Base-by-base conservation (phyloP, 2,888 invertebrate species). In the Halictus quadricinctus region DNA sequence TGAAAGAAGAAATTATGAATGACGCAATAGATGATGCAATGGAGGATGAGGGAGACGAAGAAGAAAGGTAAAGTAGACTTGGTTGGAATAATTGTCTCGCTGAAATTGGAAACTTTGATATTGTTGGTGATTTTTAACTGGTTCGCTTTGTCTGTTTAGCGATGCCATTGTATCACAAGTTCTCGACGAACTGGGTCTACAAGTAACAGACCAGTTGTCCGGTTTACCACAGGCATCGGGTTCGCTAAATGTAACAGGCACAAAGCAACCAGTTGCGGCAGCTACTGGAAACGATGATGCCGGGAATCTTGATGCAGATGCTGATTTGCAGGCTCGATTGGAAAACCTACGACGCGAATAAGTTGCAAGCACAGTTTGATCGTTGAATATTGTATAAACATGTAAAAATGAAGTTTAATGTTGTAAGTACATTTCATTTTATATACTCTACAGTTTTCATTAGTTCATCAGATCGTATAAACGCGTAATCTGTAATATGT, bases 1-100 rank as follows among this genome's bases (percentile, higher is more conserved):
- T 99, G 99, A 99, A 99, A 94, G 99, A 99, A 95, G 99, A 99
- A 95, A 98, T 99, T 96, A 99, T 99, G 97, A 99, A 98, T 94
- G 99, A 99, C 95, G 99, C 99, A 75, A 99, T 99, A 93, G 99
- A 99, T 95, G 99, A 99, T 95, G 99, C 99, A 0, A 99, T 99
- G 97, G 99, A 98, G 92, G 99, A 98, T 88, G 99, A 99, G 93
- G 99, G 97, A 72, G 99, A 99, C 94, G 99, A 99, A 94, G 99
- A 99, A 93, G 99, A 99, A 95, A 98, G 97, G 98, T 97, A 94
- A 72, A 29, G n/a, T 48, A 60, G 12, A 18, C 12, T n/a, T 10
- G 69, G 5, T 60, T 29, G 2, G 76, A 75, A 60, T 50, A 41
- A 29, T 85, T 48, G 7, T 7, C 25, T 41, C 29, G 5, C 6